Percentiles rank a stretch among this genome's conserved stretches.
Evolutionary conservation across 2,797 vertebrate species (phyloP).

Genomic region (Eulemur coronatus): DNA sequence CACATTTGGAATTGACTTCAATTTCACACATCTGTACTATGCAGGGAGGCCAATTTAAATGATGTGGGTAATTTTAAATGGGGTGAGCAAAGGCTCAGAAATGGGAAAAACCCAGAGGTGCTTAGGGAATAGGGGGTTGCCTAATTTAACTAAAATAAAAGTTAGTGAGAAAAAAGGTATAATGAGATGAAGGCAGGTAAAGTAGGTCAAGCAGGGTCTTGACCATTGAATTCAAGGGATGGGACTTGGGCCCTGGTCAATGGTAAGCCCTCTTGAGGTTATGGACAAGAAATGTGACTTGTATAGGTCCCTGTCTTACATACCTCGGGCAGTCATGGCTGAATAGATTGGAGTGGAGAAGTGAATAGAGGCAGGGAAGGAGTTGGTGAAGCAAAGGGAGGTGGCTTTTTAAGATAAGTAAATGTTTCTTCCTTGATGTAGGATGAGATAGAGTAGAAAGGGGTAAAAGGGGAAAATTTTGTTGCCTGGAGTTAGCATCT

Average conservation of each 20-base stretch:
- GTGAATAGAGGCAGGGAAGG: neutral
- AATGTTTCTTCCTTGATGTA: neutral
- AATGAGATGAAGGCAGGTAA: neutral
- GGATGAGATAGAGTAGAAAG: neutral
- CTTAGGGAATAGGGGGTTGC: too few relatives aligned
- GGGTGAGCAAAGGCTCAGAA: neutral
- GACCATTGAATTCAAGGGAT: neutral
- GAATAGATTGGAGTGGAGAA: neutral
- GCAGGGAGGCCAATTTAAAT: neutral
- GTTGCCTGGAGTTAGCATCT: neutral
- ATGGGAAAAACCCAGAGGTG: neutral
- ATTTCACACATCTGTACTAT: too few relatives aligned
- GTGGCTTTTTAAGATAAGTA: neutral
- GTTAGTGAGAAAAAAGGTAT: neutral
- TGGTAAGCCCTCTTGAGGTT: neutral
- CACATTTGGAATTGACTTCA: neutral
- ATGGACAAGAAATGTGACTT: neutral
- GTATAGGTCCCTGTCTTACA: neutral
- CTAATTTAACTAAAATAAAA: neutral
- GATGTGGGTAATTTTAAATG: neutral
- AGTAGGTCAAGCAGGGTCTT: neutral
- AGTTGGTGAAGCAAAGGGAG: neutral
- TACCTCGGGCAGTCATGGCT: accelerated
- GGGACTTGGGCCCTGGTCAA: neutral
- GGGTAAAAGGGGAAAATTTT: neutral